These are phyloP conservation scores for Morus bassanus DNA, from an alignment of 2,797 vertebrate genomes.

Conservation along the genomic window DNA sequence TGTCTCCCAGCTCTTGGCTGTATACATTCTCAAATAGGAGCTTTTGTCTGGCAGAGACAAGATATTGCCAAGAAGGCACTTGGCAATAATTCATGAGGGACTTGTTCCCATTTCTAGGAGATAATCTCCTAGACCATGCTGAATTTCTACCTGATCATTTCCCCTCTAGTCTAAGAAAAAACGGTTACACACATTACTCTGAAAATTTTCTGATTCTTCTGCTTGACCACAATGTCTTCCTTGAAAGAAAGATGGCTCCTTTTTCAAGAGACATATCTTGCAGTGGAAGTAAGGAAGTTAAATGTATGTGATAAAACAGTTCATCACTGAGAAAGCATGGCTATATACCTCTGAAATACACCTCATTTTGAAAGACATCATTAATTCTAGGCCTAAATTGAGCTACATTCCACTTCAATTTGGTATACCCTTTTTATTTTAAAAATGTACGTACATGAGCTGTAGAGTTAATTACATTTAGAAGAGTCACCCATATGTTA, in stretches of 20 bases:
- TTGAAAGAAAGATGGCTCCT: neutral
- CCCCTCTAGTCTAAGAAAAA: neutral
- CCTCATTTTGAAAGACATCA: neutral
- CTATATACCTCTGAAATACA: neutral
- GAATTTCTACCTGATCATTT: neutral
- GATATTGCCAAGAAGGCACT: neutral
- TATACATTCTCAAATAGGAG: neutral
- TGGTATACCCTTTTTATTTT: neutral
- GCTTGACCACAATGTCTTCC: neutral
- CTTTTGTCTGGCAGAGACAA: neutral
- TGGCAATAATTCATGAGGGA: neutral
- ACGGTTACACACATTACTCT: neutral
- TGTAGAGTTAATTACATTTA: neutral
- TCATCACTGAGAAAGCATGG: neutral
- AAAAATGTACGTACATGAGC: neutral
- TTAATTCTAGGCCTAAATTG: neutral
- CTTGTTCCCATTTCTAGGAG: neutral
- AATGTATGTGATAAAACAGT: neutral
- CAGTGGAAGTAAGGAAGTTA: neutral
- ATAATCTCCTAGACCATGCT: neutral
- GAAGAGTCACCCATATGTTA: neutral
- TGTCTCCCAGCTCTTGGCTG: neutral
- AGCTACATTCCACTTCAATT: neutral
- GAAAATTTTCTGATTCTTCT: neutral
- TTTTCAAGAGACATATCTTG: neutral